Evolutionary conservation across 2,113 vertebrate species (phyloP).

Genomic region (Cinclus mexicanus): DNA sequence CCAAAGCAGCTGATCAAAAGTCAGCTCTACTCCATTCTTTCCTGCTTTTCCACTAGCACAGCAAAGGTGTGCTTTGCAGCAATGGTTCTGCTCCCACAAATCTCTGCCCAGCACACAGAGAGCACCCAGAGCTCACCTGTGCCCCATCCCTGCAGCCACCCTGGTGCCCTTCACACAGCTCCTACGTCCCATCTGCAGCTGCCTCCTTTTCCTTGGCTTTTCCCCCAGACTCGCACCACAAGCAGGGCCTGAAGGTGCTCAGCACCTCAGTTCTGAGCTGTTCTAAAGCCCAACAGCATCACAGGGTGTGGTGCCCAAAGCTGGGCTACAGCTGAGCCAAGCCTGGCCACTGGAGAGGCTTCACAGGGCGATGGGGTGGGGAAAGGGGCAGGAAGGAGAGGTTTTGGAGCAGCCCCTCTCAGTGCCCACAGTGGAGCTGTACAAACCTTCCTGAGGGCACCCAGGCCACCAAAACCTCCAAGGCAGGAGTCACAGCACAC

Average conservation of each 20-base stretch:
- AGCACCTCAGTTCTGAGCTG: rapidly evolving
- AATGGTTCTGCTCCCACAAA: not conserved
- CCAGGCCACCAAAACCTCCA: no score
- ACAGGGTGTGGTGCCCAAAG: not conserved
- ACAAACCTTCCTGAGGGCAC: not conserved
- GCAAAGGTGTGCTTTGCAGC: no score
- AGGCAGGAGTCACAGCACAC: no score
- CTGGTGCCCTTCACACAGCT: rapidly evolving
- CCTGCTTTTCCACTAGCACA: not conserved
- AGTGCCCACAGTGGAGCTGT: rapidly evolving
- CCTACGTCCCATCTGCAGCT: not conserved
- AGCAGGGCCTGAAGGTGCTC: no score
- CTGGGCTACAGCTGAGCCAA: rapidly evolving
- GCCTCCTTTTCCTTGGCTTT: not conserved
- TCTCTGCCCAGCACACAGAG: not conserved
- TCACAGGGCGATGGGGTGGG: rapidly evolving
- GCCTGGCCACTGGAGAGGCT: not conserved
- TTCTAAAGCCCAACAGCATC: not conserved
- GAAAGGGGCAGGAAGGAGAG: no score
- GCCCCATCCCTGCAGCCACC: not conserved
- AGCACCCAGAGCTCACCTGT: not conserved
- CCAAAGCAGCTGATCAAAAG: not conserved
- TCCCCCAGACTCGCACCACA: rapidly evolving
- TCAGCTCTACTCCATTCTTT: not conserved
- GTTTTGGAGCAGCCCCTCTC: not conserved